Evolutionary conservation across 2,888 invertebrate genomes (phyloP).

Genomic region (Athalia cordata): DNA sequence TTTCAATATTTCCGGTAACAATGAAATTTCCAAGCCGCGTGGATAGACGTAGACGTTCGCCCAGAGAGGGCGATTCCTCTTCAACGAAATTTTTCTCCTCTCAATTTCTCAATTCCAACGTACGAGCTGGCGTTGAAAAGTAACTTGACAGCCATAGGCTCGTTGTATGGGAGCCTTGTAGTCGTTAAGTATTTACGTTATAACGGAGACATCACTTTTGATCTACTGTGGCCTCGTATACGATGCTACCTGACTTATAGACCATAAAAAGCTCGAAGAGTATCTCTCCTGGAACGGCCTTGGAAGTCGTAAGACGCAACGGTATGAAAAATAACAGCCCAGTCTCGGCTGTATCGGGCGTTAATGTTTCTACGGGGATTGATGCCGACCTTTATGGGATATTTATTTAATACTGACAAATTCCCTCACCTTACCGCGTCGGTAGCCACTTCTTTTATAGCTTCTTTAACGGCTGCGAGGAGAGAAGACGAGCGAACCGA

Average conservation of each 20-base stretch:
- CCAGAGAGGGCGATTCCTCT: background rate
- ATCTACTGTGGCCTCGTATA: slow-evolving; percentile 68
- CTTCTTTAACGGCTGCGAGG: slow-evolving; percentile 62
- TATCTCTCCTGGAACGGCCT: slow-evolving; percentile 49
- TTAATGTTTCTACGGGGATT: slow-evolving; percentile 71
- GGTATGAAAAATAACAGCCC: slow-evolving; percentile 72
- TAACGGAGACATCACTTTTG: slow-evolving; percentile 72
- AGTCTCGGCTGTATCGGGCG: slow-evolving; percentile 67
- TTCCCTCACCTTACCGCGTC: slow-evolving; percentile 58
- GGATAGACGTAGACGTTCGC: background rate
- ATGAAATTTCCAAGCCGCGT: background rate
- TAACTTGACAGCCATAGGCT: slow-evolving; percentile 36
- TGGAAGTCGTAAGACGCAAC: slow-evolving; percentile 60
- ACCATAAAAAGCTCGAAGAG: slow-evolving; percentile 69
- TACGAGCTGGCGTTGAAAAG: slow-evolving; percentile 35
- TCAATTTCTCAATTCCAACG: slow-evolving; percentile 8
- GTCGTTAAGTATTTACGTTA: slow-evolving; percentile 68
- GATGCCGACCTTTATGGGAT: slow-evolving; percentile 72
- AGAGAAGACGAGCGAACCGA: slow-evolving; percentile 50
- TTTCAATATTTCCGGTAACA: background rate
- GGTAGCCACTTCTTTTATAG: slow-evolving; percentile 64
- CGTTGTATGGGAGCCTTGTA: slow-evolving; percentile 42
- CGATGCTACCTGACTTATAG: slow-evolving; percentile 63
- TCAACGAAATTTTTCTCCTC: slow-evolving; percentile 1
- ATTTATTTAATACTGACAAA: slow-evolving; percentile 74